Conservation (phyloP, 2,797 vertebrate species). For the Melanotaenia nigrans region DNA sequence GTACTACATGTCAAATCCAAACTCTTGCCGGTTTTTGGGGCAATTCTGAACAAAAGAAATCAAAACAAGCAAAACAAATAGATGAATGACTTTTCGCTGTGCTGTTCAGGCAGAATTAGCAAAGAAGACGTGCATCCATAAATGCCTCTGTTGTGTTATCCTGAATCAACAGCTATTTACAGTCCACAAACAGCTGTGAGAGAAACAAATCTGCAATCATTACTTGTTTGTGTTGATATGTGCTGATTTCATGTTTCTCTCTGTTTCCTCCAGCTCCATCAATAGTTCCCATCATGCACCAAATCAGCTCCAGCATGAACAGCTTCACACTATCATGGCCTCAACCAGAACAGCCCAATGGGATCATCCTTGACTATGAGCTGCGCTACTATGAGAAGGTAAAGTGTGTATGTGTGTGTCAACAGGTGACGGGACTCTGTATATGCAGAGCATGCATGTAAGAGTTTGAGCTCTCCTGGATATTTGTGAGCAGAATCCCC, state of each 20-base stretch:
- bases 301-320: constrained; percentile 98
- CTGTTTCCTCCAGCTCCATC: constrained; percentile 87
- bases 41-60: not conserved
- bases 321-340: constrained; percentile 98
- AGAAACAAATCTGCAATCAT: constrained; percentile 3
- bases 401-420: constrained; percentile 51
- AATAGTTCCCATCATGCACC: constrained; percentile 98
- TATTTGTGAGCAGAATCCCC: constrained; percentile 47
- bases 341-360: constrained; percentile 96
- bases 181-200: not conserved
- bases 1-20: not conserved
- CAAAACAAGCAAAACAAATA: not conserved
- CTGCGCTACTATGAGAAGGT: constrained; percentile 97
- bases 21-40: not conserved
- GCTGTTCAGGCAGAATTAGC: not conserved
- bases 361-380: constrained; percentile 98
- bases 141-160: not conserved
- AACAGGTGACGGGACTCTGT: constrained; percentile 2
- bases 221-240: constrained; percentile 7
- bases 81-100: not conserved
- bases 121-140: not conserved
- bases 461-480: constrained; percentile 28
- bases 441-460: constrained; percentile 11
- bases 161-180: not conserved
- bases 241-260: constrained; percentile 41